Base-by-base conservation (phyloP, 2,888 invertebrate genomes). In the Lasioglossum malachurum region DNA sequence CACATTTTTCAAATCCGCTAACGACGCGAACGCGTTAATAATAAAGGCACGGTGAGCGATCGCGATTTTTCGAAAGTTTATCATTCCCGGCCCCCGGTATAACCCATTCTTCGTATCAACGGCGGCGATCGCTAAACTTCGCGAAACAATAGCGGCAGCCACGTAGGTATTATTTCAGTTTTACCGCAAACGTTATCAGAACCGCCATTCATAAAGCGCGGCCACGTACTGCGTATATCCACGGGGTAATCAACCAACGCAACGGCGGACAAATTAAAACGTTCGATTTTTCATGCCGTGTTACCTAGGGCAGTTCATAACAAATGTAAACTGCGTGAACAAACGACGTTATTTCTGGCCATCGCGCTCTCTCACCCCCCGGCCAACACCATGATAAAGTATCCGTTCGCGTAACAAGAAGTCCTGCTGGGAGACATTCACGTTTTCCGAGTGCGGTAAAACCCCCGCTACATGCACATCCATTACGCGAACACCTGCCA, bases 161-260 rank as follows among this genome's bases (percentile, higher is more conserved):
- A 75, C 86, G 81, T 79, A 85, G 85, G 85, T 86, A 86, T 87
- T 87, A 87, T 87, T 87, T 82, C 82, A 82, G 82, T 87, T 78
- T 87, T 74, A 87, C 87, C 72, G 80, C 72, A 71, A 80, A 78
- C 83, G 87, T 87, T 87, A 87, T 87, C 87, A 82, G 87, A 60
- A 78, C 72, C 82, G 82, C 87, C 87, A 87, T 87, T 87, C 87
- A 82, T 86, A 87, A 86, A 87, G 27, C 78, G 60, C 38, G 27
- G n/a, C 67, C 73, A 71, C 74, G 76, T 44, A 82, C 64, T 31
- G 71, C 82, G 87, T 69, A 74, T 73, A 83, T 81, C 76, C 78
- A 46, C 57, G 72, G 41, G 44, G 80, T 87, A 87, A 87, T 87
- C 87, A 87, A 83, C 88, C 79, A 69, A 78, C 78, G 69, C 77